Base-by-base conservation (phyloP, 2,888 invertebrate species). In the Hyposoter dolosus region DNA sequence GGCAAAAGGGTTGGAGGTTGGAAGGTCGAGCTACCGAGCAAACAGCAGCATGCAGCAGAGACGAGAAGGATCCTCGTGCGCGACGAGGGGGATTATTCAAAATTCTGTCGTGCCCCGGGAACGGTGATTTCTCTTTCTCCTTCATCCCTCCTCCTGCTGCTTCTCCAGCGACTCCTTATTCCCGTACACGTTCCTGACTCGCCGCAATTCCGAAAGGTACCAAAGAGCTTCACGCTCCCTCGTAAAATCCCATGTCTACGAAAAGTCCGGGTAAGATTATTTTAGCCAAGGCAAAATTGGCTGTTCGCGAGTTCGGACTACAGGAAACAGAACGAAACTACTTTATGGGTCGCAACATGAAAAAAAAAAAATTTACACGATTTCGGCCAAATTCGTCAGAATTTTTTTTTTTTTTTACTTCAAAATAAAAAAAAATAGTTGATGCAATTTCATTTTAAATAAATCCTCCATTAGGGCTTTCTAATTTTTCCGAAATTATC, bases 41-140 rank as follows among this genome's bases (percentile, higher is more conserved):
- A 76, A 80, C 75, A 83, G 40, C 40, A 40, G 40, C 40, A 40
- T 40, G 40, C 40, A 40, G 40, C 40, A 40, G 9, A 40, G 83
- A 85, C 75, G 79, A 65, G 76, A 66, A 23, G 75, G 79, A 85
- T 83, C 81, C 77, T 77, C 80, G 66, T 75, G 83, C 47, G 77
- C 80, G 83, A 79, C 17, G 66, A 60, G 75, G 28, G 35, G 77
- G 86, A 86, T 86, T 83, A 86, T 86, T 86, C 83, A 86, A 86
- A 86, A 81, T 86, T 86, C 80, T 80, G 80, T 86, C 86, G 68
- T 77, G 81, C 74, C 79, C 66, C 77, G 68, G 53, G 77, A 75
- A 56, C 81, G 77, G 80, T 83, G 86, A 86, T 86, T 83, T 86
- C 80, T 83, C 80, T 81, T 72, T 78, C 72, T 35, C 50, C 69